Evolutionary conservation across 2,888 invertebrate genomes (phyloP).

Genomic region (Labia minor): DNA sequence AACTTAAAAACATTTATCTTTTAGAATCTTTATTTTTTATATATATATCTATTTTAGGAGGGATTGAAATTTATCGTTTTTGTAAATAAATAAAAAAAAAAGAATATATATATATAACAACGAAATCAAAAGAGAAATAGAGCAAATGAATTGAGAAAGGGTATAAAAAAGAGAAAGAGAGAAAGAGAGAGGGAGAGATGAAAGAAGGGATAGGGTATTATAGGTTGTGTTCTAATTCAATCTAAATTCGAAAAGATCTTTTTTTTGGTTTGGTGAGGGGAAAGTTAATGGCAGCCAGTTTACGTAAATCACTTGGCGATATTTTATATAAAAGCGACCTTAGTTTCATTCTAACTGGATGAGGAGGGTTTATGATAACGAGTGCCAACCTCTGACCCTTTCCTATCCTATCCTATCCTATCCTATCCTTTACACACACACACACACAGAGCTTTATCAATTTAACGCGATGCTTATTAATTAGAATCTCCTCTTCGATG

Average conservation of each 20-base stretch:
- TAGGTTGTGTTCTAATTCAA: neutral
- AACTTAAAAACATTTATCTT: neutral
- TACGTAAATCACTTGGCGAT: neutral
- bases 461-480: neutral
- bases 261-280: too few relatives aligned
- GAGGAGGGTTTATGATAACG: too few relatives aligned
- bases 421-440: neutral
- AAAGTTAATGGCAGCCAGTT: neutral
- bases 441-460: neutral
- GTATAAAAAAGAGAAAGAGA: too few relatives aligned
- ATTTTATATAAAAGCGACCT: too few relatives aligned
- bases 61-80: neutral
- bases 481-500: neutral
- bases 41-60: too few relatives aligned
- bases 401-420: neutral
- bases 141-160: too few relatives aligned
- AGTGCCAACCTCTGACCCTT: neutral
- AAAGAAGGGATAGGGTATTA: too few relatives aligned
- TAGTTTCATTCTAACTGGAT: too few relatives aligned
- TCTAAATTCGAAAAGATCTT: neutral
- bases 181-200: too few relatives aligned
- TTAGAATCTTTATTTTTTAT: neutral
- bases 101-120: neutral
- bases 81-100: neutral
- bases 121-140: too few relatives aligned